Base-by-base conservation (phyloP, 2,113 vertebrate species). In the Crotophaga sulcirostris region DNA sequence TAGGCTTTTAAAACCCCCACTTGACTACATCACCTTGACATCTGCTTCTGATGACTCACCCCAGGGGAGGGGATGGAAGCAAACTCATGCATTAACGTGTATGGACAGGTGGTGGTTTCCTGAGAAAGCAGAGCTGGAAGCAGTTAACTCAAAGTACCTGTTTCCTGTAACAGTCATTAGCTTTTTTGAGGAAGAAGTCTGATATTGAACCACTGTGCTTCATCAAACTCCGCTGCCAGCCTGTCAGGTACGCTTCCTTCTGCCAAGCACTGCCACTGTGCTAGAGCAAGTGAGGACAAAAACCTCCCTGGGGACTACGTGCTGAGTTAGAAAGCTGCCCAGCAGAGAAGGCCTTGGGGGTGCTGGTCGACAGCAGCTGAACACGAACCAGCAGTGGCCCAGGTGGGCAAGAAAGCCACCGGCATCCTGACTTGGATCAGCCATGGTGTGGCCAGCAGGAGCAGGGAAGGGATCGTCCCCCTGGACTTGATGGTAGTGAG, bases 1-100 rank as follows among this genome's bases (percentile, higher is more conserved):
- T n/a, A 62, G 67, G 34, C 55, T 92, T 89, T 95, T 59, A 12
- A 74, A 86, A 77, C 40, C 31, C 33, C 49, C 12, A 11, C 82
- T 72, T 76, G 78, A 44, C 40, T 94, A 25, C n/a, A 42, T 76
- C 66, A 87, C 17, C 18, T 5, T 70, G 84, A 66, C 1, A 66
- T 90, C 59, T 84, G n/a, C 40, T 59, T 78, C n/a, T 83, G 78
- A 40, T 96, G 93, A 95, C 47, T 91, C 93, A 85, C 45, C 21
- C 20, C 31, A 33, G 84, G 82, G 90, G 72, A 83, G 79, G 75
- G 55, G 34, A 83, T 63, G 68, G 64, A 70, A 75, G 72, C 75
- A 90, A 52, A 67, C 55, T 42, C 36, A 13, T 67, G 49, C 49
- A 5, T 62, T 11, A 93, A 60, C 72, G 0, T 93, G 93, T 83